These are phyloP conservation scores for Pelvicachromis taeniatus DNA, from an alignment of 2,113 vertebrate genomes.

Conservation along the genomic window DNA sequence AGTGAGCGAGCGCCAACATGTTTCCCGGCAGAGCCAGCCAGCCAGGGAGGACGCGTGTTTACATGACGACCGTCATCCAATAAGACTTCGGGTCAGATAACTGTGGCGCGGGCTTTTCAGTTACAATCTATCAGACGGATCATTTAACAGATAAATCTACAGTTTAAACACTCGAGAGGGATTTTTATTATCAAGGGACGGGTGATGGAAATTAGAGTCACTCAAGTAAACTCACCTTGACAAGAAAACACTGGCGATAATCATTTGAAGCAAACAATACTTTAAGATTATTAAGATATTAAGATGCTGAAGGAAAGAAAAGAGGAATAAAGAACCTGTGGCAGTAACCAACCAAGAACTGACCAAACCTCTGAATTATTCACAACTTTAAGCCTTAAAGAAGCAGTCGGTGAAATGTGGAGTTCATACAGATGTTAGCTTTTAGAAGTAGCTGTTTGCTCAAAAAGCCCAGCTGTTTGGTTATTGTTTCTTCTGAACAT, in stretches of 20 bases:
- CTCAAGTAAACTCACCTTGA: neutral
- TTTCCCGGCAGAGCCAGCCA: neutral
- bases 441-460: neutral
- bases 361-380: neutral
- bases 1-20: conserved; percentile 39
- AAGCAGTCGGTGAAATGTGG: neutral
- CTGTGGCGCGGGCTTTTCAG: neutral
- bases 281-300: neutral
- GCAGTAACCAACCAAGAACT: neutral
- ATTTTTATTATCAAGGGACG: neutral
- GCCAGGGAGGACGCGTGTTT: neutral
- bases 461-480: neutral
- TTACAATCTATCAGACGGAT: neutral
- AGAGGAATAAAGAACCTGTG: neutral
- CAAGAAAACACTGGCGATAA: neutral
- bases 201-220: neutral
- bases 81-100: neutral
- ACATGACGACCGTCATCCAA: neutral
- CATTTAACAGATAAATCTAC: neutral
- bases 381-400: neutral
- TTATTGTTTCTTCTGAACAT: neutral
- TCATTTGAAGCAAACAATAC: neutral
- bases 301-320: neutral
- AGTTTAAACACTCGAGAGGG: neutral
- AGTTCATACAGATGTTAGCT: neutral